A percentile compares a stretch with the other conserved stretches of the same genome.
These are phyloP conservation scores for Tapirus terrestris DNA, from an alignment of 2,113 vertebrate species.

Conservation along the genomic window DNA sequence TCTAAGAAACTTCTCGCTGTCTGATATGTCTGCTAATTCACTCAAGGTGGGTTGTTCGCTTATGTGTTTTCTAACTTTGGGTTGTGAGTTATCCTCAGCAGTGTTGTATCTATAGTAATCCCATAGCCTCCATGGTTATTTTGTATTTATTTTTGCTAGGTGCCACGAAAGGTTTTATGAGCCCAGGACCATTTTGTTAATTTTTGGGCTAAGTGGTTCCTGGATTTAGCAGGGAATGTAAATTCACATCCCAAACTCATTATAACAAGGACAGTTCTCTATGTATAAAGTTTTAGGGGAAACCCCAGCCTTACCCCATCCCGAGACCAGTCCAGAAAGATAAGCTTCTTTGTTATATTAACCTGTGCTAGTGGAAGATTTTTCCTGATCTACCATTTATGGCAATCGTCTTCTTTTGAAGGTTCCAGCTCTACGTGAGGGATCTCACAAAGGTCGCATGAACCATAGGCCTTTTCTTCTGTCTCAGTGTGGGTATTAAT, in stretches of 20 bases:
- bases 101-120: not conserved
- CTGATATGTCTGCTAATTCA: not conserved
- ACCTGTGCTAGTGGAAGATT: not conserved
- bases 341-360: not conserved
- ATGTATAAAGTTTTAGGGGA: not conserved
- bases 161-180: not conserved
- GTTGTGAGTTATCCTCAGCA: not conserved
- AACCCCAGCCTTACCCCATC: not conserved
- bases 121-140: not conserved
- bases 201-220: not conserved
- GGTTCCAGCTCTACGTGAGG: not conserved
- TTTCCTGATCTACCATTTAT: not conserved
- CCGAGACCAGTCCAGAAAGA: not conserved
- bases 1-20: not conserved
- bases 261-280: not conserved
- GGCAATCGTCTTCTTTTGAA: not conserved
- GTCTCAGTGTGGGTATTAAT: not conserved
- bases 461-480: too few relatives aligned
- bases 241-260: not conserved
- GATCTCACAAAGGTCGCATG: not conserved
- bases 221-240: not conserved
- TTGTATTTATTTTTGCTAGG: not conserved
- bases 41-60: not conserved
- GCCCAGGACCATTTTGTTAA: not conserved
- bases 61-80: not conserved